Evolutionary conservation across 2,797 vertebrate genomes (phyloP), one percentile per base, ranked within the genome.

Genomic region (Spatula clypeata): DNA sequence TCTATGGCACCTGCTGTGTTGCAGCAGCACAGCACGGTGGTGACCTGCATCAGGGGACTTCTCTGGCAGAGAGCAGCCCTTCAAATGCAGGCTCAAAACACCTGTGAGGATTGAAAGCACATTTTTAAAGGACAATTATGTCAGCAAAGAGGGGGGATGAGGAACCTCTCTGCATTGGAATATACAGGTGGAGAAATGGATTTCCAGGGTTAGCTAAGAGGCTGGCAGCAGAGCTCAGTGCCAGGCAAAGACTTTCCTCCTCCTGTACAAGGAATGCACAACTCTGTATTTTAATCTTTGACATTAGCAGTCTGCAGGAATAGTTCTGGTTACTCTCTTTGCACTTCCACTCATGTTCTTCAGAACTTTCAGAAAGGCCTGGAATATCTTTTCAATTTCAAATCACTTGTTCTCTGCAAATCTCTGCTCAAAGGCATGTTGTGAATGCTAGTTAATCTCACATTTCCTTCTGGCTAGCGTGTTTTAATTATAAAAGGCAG

Each of bases 401-500:
- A 80, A 72, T 72, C 0, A 85, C 73, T 86, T 93, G 81, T 94
- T 94, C 93, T 89, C 72, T 93, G 62, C 94, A 94, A 85, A 95
- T 97, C 90, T 70, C 73, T 88, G 83, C 66, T 95, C 81, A 93
- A 86, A 94, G 87, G 93, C 65, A 86, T 92, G 73, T 94, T 96
- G 82, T 83, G 76, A 94, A 86, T 74, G 65, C 73, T 88, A 57
- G 86, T 88, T 84, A 70, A 91, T 97, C 94, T 96, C 96, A 76
- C 75, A 45, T 83, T 97, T 97, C 82, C 86, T 95, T 91, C 95
- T 96, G 87, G 87, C 85, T 97, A 90, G 72, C 44, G 19, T 95
- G 76, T 93, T 97, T 79, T 97, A 97, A 97, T 97, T 97, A 87
- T 69, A 87, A 93, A 81, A 93, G 83, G 83, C 75, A 97, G 93